These are phyloP conservation scores for Sminthurides aquaticus DNA, from an alignment of 2,888 invertebrate genomes.

Conservation along the genomic window DNA sequence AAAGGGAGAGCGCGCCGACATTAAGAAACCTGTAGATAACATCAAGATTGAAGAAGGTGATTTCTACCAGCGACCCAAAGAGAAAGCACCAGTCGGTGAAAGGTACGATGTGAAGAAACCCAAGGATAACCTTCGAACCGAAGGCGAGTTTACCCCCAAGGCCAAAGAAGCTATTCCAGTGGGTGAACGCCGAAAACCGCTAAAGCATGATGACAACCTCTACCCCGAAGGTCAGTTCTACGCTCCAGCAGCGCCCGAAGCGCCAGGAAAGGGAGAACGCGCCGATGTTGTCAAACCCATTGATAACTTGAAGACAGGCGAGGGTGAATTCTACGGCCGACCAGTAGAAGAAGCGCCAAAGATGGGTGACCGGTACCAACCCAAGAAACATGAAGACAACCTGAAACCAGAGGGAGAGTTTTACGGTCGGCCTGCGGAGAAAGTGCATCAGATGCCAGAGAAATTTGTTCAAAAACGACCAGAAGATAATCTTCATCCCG, in stretches of 20 bases:
- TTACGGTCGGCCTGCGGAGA: conserved; percentile 50
- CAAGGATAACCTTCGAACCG: conserved; percentile 55
- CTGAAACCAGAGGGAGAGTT: conserved; percentile 55
- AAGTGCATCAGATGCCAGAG: conserved; percentile 51
- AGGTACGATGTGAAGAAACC: conserved; percentile 48
- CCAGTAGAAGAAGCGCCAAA: conserved; percentile 46
- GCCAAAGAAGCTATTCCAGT: conserved; percentile 49
- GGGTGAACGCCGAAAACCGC: conserved; percentile 50
- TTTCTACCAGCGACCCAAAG: conserved; percentile 44
- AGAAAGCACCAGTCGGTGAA: conserved; percentile 46
- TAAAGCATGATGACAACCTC: conserved; percentile 55
- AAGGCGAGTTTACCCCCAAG: conserved; percentile 56
- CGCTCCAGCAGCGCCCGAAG: conserved; percentile 27
- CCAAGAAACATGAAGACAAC: conserved; percentile 53
- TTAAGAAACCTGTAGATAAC: conserved; percentile 53
- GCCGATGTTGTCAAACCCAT: conserved; percentile 49
- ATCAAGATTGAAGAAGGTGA: conserved; percentile 55
- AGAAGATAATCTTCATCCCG: conserved; percentile 50
- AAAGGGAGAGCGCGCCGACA: conserved; percentile 47
- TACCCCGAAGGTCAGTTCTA: conserved; percentile 51
- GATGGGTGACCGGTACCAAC: conserved; percentile 52
- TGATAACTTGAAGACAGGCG: conserved; percentile 48
- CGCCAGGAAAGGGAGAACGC: conserved; percentile 43
- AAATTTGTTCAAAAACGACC: conserved; percentile 49
- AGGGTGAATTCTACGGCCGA: conserved; percentile 45